These are phyloP conservation scores for Regulus satrapa DNA, from an alignment of 2,113 vertebrate species.

Conservation along the genomic window DNA sequence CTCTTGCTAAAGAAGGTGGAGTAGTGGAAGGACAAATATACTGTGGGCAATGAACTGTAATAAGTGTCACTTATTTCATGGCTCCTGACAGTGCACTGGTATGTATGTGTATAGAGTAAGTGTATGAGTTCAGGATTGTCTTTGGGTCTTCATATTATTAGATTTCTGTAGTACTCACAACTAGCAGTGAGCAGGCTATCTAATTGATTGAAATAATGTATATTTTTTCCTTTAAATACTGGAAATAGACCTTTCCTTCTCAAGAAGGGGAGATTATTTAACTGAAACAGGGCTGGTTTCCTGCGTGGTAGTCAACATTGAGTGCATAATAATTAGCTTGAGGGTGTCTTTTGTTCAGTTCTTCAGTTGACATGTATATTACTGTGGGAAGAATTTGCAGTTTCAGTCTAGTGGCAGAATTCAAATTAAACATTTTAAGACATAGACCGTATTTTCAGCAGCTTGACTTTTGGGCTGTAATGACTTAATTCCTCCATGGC, in stretches of 20 bases:
- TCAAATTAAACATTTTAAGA: neutral
- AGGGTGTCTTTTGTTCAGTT: neutral
- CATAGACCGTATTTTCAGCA: neutral
- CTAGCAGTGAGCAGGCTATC: neutral
- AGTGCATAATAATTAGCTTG: neutral
- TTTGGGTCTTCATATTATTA: neutral
- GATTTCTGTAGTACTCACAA: neutral
- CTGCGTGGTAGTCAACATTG: neutral
- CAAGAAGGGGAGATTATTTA: neutral
- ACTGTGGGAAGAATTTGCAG: neutral
- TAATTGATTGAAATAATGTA: neutral
- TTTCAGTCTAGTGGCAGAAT: neutral
- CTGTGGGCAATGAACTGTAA: neutral
- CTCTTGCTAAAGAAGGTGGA: neutral
- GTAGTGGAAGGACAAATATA: neutral
- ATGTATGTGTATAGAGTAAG: neutral
- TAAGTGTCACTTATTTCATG: neutral
- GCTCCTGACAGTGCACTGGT: neutral
- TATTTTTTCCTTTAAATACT: neutral
- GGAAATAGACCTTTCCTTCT: neutral
- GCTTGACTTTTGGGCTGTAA: neutral
- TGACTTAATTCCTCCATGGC: neutral
- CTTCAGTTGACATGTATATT: neutral
- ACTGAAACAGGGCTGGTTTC: neutral
- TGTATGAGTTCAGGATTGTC: neutral